Conservation (phyloP, 2,113 vertebrate species). For the Dromaius novaehollandiae region DNA sequence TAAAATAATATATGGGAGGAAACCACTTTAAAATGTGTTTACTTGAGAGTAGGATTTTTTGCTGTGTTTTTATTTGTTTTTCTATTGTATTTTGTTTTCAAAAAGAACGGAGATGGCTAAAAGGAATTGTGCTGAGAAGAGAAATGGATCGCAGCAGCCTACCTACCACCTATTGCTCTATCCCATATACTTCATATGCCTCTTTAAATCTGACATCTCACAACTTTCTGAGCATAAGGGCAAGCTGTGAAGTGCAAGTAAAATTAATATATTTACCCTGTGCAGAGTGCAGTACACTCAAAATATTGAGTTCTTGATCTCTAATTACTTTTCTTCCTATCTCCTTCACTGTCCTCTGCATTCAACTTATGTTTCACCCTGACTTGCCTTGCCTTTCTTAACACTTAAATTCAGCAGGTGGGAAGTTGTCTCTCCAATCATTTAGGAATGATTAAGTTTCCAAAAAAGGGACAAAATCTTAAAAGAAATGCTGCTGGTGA, state of each 20-base stretch:
- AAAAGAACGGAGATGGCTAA: background rate
- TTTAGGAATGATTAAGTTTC: slow-evolving; percentile 2
- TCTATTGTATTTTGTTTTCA: background rate
- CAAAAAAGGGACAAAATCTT: background rate
- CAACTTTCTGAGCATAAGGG: slow-evolving; percentile 49
- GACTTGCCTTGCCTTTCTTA: background rate
- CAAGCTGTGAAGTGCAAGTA: slow-evolving; percentile 44
- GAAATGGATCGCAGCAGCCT: slow-evolving; percentile 59
- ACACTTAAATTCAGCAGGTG: slow-evolving; percentile 13
- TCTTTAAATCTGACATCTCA: slow-evolving; percentile 55
- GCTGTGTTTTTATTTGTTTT: slow-evolving; percentile 16
- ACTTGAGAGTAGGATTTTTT: background rate
- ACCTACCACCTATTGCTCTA: slow-evolving; percentile 52
- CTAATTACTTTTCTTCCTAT: background rate
- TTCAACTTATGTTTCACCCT: background rate
- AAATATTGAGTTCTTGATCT: background rate
- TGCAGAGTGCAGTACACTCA: background rate
- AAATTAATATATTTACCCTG: slow-evolving; percentile 56
- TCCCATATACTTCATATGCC: slow-evolving; percentile 22
- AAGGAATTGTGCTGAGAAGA: slow-evolving; percentile 41
- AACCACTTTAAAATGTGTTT: slow-evolving; percentile 20
- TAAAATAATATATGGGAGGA: background rate
- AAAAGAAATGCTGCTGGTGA: background rate
- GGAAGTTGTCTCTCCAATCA: background rate
- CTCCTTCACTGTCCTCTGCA: slow-evolving; percentile 7